Evolutionary conservation across 2,113 vertebrate species (phyloP).

Genomic region (Eonycteris spelaea): DNA sequence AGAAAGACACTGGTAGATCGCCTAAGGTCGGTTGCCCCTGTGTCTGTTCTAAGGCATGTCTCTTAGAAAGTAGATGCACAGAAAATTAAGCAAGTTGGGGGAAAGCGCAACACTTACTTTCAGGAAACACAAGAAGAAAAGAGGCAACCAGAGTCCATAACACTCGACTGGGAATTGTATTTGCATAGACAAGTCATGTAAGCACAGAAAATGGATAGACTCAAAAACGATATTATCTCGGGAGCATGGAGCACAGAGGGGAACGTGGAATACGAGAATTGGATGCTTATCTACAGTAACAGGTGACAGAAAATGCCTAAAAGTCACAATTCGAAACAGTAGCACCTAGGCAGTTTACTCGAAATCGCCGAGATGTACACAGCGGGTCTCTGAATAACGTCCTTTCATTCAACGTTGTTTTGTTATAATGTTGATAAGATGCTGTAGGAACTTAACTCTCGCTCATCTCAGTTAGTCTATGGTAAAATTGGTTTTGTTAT

Average conservation of each 20-base stretch:
- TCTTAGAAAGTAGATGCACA: background rate
- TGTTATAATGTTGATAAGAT: too few relatives aligned
- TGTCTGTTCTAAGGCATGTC: background rate
- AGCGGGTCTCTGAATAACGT: background rate
- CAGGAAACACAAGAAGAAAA: conserved; percentile 11
- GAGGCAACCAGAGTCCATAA: background rate
- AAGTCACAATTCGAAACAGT: background rate
- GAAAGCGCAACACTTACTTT: background rate
- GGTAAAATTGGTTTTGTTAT: background rate
- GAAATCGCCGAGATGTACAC: background rate
- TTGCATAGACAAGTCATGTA: background rate
- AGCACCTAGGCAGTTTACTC: background rate
- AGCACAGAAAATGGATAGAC: background rate
- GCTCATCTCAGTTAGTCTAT: background rate
- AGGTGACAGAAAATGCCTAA: background rate
- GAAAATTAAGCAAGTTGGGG: background rate
- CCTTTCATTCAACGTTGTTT: too few relatives aligned
- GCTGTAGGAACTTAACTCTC: background rate
- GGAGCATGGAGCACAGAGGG: background rate
- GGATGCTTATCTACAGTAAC: background rate
- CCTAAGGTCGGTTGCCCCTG: background rate
- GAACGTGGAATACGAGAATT: background rate
- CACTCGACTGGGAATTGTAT: background rate
- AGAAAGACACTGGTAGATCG: background rate
- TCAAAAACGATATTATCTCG: background rate